phyloP scores from a whole-genome alignment of 2,113 vertebrate species.

The Chauna torquata region DNA sequence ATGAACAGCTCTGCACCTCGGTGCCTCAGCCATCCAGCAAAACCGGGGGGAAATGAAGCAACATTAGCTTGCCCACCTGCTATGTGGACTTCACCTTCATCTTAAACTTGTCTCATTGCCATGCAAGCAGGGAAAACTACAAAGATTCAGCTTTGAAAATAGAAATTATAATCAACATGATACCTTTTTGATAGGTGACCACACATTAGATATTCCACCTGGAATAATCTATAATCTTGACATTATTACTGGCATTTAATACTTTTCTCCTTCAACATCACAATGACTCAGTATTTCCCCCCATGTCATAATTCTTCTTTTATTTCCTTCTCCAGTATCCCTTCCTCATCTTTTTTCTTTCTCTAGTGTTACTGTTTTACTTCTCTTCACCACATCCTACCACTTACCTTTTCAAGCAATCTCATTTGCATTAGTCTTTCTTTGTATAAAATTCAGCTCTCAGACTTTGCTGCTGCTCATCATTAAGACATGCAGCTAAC shows the following conservation, averaged over 20 bases:
- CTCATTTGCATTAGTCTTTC: not conserved
- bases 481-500: not conserved
- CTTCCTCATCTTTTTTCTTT: not conserved
- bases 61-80: not conserved
- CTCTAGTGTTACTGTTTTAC: not conserved
- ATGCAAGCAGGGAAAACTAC: not conserved
- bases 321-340: not conserved
- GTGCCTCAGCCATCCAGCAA: not conserved
- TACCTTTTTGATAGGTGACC: not conserved
- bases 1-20: fast-evolving
- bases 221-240: not conserved
- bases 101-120: not conserved
- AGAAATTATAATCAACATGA: not conserved
- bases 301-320: not conserved
- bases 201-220: not conserved
- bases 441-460: not conserved
- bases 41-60: not conserved
- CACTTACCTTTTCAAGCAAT: not conserved
- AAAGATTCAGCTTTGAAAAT: not conserved
- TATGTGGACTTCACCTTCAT: not conserved
- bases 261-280: not conserved
- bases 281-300: not conserved
- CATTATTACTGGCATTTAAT: not conserved
- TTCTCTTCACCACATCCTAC: not conserved
- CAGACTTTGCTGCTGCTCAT: not conserved